These are phyloP conservation scores for Heptranchias perlo DNA, from an alignment of 2,113 vertebrate genomes.

Conservation along the genomic window DNA sequence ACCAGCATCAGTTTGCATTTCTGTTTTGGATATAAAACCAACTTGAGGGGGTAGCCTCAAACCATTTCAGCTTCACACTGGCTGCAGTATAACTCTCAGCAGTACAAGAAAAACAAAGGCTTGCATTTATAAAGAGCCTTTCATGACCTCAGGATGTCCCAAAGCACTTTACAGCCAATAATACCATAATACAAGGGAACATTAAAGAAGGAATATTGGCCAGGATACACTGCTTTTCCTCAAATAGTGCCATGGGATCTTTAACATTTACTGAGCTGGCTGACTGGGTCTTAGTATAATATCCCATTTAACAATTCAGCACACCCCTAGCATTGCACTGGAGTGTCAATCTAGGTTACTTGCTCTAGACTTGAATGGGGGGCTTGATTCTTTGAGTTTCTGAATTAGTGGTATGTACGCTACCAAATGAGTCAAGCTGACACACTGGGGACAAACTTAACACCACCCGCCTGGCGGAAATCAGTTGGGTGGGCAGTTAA, in stretches of 20 bases:
- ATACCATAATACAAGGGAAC: no score
- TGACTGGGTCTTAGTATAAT: not conserved
- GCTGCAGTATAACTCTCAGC: not conserved
- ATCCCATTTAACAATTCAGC: not conserved
- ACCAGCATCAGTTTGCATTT: not conserved
- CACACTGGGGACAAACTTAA: not conserved
- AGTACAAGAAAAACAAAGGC: no score
- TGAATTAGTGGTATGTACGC: not conserved
- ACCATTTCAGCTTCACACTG: not conserved
- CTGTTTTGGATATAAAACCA: no score
- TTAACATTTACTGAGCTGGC: not conserved
- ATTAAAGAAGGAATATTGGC: no score
- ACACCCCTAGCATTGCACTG: not conserved
- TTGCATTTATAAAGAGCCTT: no score
- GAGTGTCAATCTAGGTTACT: not conserved
- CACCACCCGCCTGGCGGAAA: not conserved
- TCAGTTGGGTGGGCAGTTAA: not conserved
- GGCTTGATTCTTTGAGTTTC: not conserved
- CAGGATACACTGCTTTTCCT: not conserved
- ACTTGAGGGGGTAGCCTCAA: not conserved
- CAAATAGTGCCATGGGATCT: no score
- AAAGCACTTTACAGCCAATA: no score
- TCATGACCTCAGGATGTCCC: no score
- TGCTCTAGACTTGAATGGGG: not conserved
- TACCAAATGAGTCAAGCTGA: not conserved